A percentile compares a stretch with the other conserved stretches of the same genome.
phyloP scores from a whole-genome alignment of 2,888 invertebrate genomes.

The Ectemnius lituratus region DNA sequence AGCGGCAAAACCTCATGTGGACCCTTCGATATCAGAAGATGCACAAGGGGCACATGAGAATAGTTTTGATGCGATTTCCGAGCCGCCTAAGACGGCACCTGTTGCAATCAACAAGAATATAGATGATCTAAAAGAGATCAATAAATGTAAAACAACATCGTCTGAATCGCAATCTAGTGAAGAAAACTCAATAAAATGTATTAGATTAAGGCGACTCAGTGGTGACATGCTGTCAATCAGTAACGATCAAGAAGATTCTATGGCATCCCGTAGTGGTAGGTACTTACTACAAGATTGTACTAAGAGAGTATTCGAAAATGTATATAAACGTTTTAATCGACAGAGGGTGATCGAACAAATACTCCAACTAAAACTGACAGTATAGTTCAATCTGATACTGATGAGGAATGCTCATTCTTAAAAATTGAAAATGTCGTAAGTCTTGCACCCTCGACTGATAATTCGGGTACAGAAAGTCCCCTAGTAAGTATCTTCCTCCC shows the following conservation, averaged over 20 bases:
- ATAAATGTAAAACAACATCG: constrained; percentile 55
- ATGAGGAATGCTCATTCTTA: constrained; percentile 70
- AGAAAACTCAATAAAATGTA: constrained; percentile 71
- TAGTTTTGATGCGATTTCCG: constrained; percentile 40
- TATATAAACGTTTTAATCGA: constrained; percentile 6
- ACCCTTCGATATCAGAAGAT: constrained; percentile 4
- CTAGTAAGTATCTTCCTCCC: constrained; percentile 50
- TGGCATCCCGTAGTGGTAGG: constrained; percentile 40
- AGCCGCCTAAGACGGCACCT: constrained; percentile 58
- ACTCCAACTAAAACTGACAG: not conserved
- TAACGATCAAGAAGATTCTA: constrained; percentile 28
- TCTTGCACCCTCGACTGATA: constrained; percentile 74
- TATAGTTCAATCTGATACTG: constrained; percentile 48
- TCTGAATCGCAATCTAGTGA: constrained; percentile 35
- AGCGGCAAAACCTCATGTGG: constrained; percentile 58
- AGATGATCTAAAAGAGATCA: constrained; percentile 38
- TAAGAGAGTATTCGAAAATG: not conserved
- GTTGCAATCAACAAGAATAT: constrained; percentile 50
- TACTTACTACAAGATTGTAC: constrained; percentile 7
- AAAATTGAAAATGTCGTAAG: constrained; percentile 81
- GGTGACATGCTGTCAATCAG: constrained; percentile 77
- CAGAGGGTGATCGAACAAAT: constrained; percentile 34
- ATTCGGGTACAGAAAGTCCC: constrained; percentile 51
- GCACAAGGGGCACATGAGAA: not conserved
- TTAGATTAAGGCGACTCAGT: constrained; percentile 77